phyloP scores from a whole-genome alignment of 1,140 invertebrate species.

The Drosophila littoralis region DNA sequence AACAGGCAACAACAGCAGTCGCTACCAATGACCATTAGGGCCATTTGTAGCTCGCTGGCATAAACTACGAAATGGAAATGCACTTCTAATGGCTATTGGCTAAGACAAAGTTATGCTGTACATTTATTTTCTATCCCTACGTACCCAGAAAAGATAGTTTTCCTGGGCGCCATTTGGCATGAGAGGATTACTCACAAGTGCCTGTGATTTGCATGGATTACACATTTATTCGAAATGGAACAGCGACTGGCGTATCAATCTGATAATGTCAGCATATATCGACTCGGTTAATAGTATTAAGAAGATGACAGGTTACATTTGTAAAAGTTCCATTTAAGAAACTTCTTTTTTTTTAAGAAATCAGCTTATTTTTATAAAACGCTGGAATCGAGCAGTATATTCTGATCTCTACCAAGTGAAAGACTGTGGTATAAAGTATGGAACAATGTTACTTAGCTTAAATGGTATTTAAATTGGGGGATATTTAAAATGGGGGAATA shows the following conservation, averaged over 20 bases:
- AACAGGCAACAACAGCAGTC: constrained; percentile 26
- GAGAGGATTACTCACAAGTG: constrained; percentile 7
- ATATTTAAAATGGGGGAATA: too few species aligned
- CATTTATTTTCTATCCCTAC: constrained; percentile 43
- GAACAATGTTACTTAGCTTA: too few species aligned
- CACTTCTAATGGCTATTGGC: constrained; percentile 71
- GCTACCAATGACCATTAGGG: constrained; percentile 64
- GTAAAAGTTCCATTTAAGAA: too few species aligned
- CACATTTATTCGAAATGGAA: constrained; percentile 9
- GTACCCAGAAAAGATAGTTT: background rate
- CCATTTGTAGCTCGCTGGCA: constrained; percentile 22
- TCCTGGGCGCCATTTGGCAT: constrained; percentile 9
- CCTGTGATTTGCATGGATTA: constrained; percentile 31
- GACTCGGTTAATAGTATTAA: too few species aligned
- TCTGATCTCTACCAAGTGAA: too few species aligned
- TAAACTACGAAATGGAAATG: constrained; percentile 63
- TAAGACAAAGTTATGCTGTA: constrained; percentile 73
- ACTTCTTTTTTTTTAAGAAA: too few species aligned
- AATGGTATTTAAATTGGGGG: too few species aligned
- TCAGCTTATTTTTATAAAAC: too few species aligned
- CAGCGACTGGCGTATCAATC: constrained; percentile 4
- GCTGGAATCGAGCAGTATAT: too few species aligned
- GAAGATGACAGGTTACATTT: too few species aligned
- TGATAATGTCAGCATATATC: background rate
- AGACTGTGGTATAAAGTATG: too few species aligned